phyloP scores from a whole-genome alignment of 2,113 vertebrate genomes.

The zebrafish (Danio rerio) region GRCz12tu NC_133198.1:7238501-7239000 shows the following conservation, averaged over 20 bases:
- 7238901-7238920: constrained; percentile 77
- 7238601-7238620: constrained; percentile 37
- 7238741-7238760: constrained; percentile 21
- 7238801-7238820: background rate
- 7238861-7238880: constrained; percentile 51
- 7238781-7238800: too few species aligned
- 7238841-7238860: constrained; percentile 16
- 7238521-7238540: background rate
- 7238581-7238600: background rate
- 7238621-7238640: constrained; percentile 2
- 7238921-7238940: constrained; percentile 71
- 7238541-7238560: constrained; percentile 12
- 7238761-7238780: constrained; percentile 2
- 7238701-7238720: background rate
- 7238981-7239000: constrained; percentile 50
- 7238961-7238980: constrained; percentile 63
- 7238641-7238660: background rate
- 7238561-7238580: background rate
- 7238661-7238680: background rate
- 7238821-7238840: background rate
- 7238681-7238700: background rate
- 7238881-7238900: constrained; percentile 63
- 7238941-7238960: constrained; percentile 74
- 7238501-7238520: constrained; percentile 12
- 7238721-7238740: constrained; percentile 20